These are phyloP conservation scores for Strongylocentrotus purpuratus DNA, from an alignment of 35 echinoderm and acorn worm species.

Conservation along the genomic window DNA sequence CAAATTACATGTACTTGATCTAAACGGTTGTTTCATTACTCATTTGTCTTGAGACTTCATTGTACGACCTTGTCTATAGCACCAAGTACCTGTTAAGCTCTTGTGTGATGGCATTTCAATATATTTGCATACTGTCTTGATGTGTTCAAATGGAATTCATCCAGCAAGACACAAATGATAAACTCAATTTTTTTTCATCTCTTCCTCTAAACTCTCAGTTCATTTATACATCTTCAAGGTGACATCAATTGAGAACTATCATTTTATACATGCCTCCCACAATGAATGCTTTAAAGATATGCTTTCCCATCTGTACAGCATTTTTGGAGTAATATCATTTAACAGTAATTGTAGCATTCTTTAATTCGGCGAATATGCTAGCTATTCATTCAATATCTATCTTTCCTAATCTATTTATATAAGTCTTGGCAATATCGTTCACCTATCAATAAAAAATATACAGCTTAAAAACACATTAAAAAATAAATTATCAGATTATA, in stretches of 20 bases:
- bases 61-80: neutral
- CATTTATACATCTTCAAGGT: conserved; percentile 6
- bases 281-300: neutral
- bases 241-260: neutral
- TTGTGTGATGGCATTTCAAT: neutral
- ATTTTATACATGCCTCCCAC: neutral
- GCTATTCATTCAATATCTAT: neutral
- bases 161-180: neutral
- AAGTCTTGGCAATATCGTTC: neutral
- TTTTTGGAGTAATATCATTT: neutral
- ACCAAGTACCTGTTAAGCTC: neutral
- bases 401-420: neutral
- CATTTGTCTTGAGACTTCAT: neutral
- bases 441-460: neutral
- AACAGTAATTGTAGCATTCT: neutral
- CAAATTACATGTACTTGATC: neutral
- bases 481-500: conserved; percentile 27
- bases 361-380: neutral
- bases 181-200: neutral
- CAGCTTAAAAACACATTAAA: conserved; percentile 4
- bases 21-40: too few relatives aligned
- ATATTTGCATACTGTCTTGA: neutral
- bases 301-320: neutral
- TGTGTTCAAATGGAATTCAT: neutral
- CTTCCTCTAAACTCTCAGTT: neutral